These are phyloP conservation scores for Colletes latitarsis DNA, from an alignment of 1,140 invertebrate genomes.

Conservation along the genomic window DNA sequence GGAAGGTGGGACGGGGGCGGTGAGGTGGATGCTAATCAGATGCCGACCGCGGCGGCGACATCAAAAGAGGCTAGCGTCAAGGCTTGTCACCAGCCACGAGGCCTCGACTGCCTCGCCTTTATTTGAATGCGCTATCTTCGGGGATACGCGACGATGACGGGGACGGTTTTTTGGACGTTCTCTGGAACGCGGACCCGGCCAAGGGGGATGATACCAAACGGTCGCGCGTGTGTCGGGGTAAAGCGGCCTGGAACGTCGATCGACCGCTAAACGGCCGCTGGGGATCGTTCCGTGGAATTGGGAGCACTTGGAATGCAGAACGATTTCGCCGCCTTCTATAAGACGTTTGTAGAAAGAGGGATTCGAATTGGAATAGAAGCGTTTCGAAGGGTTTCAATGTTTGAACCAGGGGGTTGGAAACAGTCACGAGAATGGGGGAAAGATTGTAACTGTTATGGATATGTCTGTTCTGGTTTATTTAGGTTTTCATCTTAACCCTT, in stretches of 20 bases:
- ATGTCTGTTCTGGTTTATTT: too few species aligned
- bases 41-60: constrained; percentile 78
- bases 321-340: neutral
- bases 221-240: constrained; percentile 34
- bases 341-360: neutral
- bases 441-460: too few species aligned
- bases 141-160: constrained; percentile 65
- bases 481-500: too few species aligned
- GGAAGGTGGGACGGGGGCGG: neutral
- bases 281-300: constrained; percentile 6
- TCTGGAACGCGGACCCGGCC: constrained; percentile 21
- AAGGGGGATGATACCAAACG: constrained; percentile 39
- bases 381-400: too few species aligned
- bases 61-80: constrained; percentile 77
- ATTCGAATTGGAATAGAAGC: neutral
- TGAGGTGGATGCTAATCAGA: constrained; percentile 80
- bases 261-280: neutral
- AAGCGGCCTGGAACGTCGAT: constrained; percentile 24
- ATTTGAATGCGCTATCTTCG: constrained; percentile 75
- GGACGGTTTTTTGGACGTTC: constrained; percentile 50
- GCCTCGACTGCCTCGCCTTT: constrained; percentile 62
- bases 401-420: too few species aligned
- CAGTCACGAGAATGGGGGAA: too few species aligned
- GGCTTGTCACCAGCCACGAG: constrained; percentile 71
- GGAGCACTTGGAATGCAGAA: constrained; percentile 25